Conservation (phyloP, 92 coral and sea anemone genomes). For the Meandrina meandrites region DNA sequence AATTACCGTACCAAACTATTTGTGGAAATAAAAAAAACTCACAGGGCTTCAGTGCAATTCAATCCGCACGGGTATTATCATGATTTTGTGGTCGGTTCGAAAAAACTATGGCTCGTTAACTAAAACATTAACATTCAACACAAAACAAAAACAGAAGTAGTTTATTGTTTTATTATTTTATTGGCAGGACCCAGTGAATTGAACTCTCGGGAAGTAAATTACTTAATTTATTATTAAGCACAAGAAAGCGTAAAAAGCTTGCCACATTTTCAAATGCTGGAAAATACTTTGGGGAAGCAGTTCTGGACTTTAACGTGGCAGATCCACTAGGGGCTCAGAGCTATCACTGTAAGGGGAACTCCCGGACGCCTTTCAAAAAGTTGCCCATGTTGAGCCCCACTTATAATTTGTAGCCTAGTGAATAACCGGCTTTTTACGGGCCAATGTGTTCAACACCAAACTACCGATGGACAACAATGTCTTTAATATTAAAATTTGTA, state of each 20-base stretch:
- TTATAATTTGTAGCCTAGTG: too few species aligned
- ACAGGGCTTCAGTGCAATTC: too few species aligned
- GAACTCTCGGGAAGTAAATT: not conserved
- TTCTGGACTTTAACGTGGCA: not conserved
- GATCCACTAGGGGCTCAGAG: too few species aligned
- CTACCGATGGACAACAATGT: not conserved
- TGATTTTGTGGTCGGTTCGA: too few species aligned
- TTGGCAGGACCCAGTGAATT: not conserved
- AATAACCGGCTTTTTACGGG: not conserved
- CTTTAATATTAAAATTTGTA: not conserved
- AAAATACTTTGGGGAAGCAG: not conserved
- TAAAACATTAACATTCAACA: not conserved
- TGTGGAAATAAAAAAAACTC: too few species aligned
- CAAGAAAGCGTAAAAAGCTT: not conserved
- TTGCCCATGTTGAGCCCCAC: too few species aligned
- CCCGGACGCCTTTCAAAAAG: too few species aligned
- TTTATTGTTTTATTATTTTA: not conserved
- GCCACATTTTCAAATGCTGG: not conserved
- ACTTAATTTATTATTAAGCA: not conserved
- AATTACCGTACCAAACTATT: too few species aligned
- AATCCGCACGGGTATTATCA: too few species aligned
- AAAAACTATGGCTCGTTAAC: too few species aligned
- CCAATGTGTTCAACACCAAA: not conserved
- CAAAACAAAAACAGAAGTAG: not conserved
- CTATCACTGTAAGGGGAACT: not conserved